Percentiles rank a stretch among this genome's conserved stretches.
Evolutionary conservation across 2,113 vertebrate species (phyloP).

Genomic region (Ptychochromis oligacanthus): DNA sequence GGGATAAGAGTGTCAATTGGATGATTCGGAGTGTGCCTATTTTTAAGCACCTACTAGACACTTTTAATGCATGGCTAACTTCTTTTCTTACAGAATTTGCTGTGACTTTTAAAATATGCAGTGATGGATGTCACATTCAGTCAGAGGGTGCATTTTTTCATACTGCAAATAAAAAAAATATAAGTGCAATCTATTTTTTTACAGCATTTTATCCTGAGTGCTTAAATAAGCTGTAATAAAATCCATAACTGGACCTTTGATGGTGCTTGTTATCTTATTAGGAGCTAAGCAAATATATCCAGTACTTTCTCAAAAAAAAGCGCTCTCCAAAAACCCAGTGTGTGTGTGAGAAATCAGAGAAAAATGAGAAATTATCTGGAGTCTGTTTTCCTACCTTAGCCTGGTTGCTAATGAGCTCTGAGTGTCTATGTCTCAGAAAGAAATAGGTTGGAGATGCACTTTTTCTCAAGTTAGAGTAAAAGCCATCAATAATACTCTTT

Average conservation of each 20-base stretch:
- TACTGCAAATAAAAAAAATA: slow-evolving; percentile 63
- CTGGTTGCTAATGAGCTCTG: slow-evolving; percentile 67
- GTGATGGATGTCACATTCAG: slow-evolving; percentile 63
- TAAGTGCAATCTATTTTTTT: slow-evolving; percentile 42
- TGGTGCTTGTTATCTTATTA: slow-evolving; percentile 65
- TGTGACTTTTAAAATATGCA: slow-evolving; percentile 65
- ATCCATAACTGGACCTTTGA: slow-evolving; percentile 67
- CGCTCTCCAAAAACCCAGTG: slow-evolving; percentile 48
- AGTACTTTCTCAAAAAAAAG: slow-evolving; percentile 25
- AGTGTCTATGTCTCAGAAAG: slow-evolving; percentile 33
- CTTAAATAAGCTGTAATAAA: slow-evolving; percentile 53
- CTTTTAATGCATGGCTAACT: slow-evolving; percentile 49
- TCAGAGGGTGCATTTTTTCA: slow-evolving; percentile 31
- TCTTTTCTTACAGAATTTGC: slow-evolving; percentile 39
- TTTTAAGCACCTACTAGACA: slow-evolving; percentile 47
- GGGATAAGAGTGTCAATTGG: slow-evolving; percentile 47
- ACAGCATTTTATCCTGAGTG: slow-evolving; percentile 40
- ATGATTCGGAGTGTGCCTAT: slow-evolving; percentile 55
- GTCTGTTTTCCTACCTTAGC: slow-evolving; percentile 31
- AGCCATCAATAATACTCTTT: slow-evolving; percentile 71
- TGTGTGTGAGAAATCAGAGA: slow-evolving; percentile 54
- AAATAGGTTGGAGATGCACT: slow-evolving; percentile 17
- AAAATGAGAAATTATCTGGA: slow-evolving; percentile 52
- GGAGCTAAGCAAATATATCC: slow-evolving; percentile 66
- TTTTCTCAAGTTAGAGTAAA: slow-evolving; percentile 56